Evolutionary conservation across 92 coral and sea anemone species (phyloP), one percentile per base, ranked within the genome.

Genomic region (Porites divaricata): DNA sequence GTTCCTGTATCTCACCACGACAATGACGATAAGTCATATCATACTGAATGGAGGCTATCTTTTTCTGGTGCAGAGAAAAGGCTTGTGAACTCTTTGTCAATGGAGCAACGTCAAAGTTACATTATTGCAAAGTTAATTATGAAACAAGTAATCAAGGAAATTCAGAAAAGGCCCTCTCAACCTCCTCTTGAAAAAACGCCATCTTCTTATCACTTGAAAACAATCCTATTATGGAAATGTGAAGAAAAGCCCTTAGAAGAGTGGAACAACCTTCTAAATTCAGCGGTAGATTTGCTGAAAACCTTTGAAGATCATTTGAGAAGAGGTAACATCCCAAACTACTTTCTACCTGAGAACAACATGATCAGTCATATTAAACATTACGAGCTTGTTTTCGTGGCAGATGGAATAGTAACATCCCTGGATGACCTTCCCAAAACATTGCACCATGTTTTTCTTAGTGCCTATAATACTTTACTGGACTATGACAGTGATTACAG

Each of bases 41-140:
- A 79, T 28, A 86, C 85, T 69, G 89, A 86, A 67, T 86, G 89
- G 89, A 72, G 89, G 72, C 89, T 86, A 28, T 86, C 85, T 22
- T 86, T 79, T 68, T 86, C 89, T 71, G 35, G 23, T 70, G 89
- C 89, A 19, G 89, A 86, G 85, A 86, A 79, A 59, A 86, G 56
- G 85, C 85, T 86, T 61, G 56, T 79, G 53, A 24, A 79, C 25
- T 86, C 89, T 11, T 85, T 86, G 52, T 41, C 89, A 79, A 70
- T 9, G 24, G 79, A 79, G 59, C 84, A 86, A 48, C 85, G 75
- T 41, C 89, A 86, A n/a, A 79, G 89, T 69, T 86, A 69, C 58
- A 63, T 86, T 59, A 17, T 86, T 23, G 85, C 89, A 57, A 86
- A 86, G 85, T 86, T 86, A 28, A 62, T 86, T 63, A 86, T 86